Evolutionary conservation across 1,140 invertebrate genomes (phyloP), one percentile per base, ranked within the genome.

Genomic region (Pogonognathellus flavescens): DNA sequence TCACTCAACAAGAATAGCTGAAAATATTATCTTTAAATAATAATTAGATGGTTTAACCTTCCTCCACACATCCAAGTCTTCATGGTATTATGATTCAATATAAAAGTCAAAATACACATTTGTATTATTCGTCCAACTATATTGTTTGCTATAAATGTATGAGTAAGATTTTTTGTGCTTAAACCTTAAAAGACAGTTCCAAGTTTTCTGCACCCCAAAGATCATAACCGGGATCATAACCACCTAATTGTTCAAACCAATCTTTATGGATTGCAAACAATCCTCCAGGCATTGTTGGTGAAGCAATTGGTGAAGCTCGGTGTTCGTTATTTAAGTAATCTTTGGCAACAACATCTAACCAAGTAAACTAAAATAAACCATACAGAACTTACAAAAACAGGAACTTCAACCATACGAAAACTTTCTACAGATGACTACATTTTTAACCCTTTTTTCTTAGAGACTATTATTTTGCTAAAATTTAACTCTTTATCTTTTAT

Each of bases 51-150:
- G n/a, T 31, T 31, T 22, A 25, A 66, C 62, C 62, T 91, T 0
- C 94, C 94, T 11, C 94, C 94, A 90, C 94, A 95, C 93, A 94
- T 94, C 94, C 94, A 95, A 0, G 90, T 92, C 90, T 93, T 60
- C 20, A 20, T n/a, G n/a, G 20, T 22, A 83, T 70, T 59, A 5
- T 16, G 20, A 53, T 55, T 52, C 31, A 82, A 25, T n/a, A 60
- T 41, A 84, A 53, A 22, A 4, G 41, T n/a, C 1, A 41, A 41
- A 41, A 41, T 41, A 41, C n/a, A n/a, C n/a, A n/a, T n/a, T n/a
- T n/a, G n/a, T n/a, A n/a, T n/a, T n/a, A n/a, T n/a, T n/a, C n/a
- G n/a, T n/a, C n/a, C n/a, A n/a, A n/a, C n/a, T n/a, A n/a, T n/a
- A n/a, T n/a, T n/a, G n/a, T n/a, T n/a, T n/a, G n/a, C n/a, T n/a